Evolutionary conservation across 2,113 vertebrate genomes (phyloP).

Genomic region (Cavia porcellus): DNA sequence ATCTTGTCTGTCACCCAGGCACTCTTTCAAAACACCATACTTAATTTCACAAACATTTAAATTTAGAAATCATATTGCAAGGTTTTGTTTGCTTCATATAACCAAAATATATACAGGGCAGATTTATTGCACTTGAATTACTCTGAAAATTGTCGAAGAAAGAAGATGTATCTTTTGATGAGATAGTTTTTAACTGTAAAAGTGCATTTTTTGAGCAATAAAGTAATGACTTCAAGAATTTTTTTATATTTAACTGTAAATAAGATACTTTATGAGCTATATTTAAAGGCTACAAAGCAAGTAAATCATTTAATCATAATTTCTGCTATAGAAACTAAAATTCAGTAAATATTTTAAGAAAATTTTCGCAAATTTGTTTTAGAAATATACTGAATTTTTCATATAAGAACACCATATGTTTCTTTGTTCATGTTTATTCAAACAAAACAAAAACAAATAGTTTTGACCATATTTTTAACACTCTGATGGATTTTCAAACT

Average conservation of each 20-base stretch:
- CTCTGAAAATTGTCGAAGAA: background rate
- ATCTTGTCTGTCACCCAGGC: background rate
- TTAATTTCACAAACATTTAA: background rate
- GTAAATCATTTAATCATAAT: background rate
- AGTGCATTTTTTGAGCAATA: background rate
- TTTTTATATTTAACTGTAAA: background rate
- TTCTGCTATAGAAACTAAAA: slow-evolving; percentile 9
- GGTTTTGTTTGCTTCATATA: background rate
- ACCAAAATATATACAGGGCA: background rate
- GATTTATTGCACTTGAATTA: background rate
- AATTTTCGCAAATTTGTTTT: background rate
- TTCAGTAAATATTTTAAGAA: background rate
- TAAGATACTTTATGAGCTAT: background rate
- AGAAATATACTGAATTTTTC: background rate
- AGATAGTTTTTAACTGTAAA: background rate
- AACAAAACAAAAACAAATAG: background rate
- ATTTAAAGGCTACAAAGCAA: background rate
- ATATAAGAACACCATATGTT: background rate
- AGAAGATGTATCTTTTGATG: background rate
- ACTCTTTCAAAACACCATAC: background rate
- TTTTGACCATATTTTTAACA: background rate
- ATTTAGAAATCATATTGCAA: background rate
- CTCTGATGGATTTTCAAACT: slow-evolving; percentile 4
- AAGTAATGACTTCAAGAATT: background rate
- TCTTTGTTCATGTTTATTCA: background rate